Conservation (phyloP, 1,140 invertebrate species). For the Brachionus paranguensis region DNA sequence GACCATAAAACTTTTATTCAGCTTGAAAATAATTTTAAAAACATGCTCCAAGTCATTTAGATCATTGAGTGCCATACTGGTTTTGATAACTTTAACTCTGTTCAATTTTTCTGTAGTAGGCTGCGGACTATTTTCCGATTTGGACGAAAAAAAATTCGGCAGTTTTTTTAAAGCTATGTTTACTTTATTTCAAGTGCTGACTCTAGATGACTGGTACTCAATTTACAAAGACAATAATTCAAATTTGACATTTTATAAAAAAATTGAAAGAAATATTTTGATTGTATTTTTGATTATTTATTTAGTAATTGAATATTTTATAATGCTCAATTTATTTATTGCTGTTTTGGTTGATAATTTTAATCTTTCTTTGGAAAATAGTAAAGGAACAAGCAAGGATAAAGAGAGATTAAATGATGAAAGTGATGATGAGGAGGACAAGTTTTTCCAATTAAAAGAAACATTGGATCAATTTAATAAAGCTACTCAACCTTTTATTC, state of each 20-base stretch:
- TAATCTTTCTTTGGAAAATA: conserved; percentile 44
- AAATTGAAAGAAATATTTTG: conserved; percentile 10
- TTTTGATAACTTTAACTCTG: conserved; percentile 47
- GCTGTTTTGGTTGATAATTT: conserved; percentile 50
- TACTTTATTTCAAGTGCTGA: conserved; percentile 47
- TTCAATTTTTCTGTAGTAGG: conserved; percentile 49
- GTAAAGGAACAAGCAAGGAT: background rate
- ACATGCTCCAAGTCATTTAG: conserved; percentile 47
- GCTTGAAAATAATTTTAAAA: conserved; percentile 47
- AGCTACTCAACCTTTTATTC: background rate
- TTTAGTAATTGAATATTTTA: conserved; percentile 48
- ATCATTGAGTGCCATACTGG: conserved; percentile 46
- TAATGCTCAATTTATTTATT: conserved; percentile 49
- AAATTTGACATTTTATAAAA: background rate
- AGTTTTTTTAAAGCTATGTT: conserved; percentile 43
- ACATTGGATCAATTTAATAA: background rate
- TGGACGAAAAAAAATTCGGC: conserved; percentile 44
- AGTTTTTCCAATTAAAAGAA: background rate
- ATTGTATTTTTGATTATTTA: conserved; percentile 46
- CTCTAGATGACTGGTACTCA: conserved; percentile 45
- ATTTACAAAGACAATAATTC: conserved; percentile 42
- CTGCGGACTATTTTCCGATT: conserved; percentile 44
- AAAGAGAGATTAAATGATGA: background rate
- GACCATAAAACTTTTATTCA: conserved; percentile 46
- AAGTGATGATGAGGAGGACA: background rate